Evolutionary conservation across 2,888 invertebrate species (phyloP).

Genomic region (Capitulum mitella): DNA sequence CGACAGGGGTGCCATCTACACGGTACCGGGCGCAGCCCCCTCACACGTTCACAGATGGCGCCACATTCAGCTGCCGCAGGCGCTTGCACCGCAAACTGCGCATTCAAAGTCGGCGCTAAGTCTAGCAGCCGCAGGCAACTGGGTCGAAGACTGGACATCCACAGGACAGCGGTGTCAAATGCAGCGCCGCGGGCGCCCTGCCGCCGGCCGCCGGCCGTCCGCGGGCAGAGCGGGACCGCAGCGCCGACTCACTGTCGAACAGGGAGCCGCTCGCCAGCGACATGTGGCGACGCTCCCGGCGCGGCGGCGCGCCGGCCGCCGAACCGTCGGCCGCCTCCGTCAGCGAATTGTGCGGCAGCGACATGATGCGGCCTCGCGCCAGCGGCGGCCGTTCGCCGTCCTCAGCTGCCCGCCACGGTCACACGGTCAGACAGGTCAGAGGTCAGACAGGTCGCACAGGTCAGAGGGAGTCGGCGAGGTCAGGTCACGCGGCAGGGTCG

Average conservation of each 20-base stretch:
- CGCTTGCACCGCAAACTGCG: too few species aligned
- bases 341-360: not conserved
- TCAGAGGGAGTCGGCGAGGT: not conserved
- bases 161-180: too few species aligned
- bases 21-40: too few species aligned
- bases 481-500: not conserved
- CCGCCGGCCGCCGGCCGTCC: too few species aligned
- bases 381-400: not conserved
- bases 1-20: too few species aligned
- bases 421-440: not conserved
- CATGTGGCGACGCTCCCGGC: slow-evolving; percentile 3
- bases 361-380: not conserved
- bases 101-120: too few species aligned
- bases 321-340: not conserved
- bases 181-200: not conserved
- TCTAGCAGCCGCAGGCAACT: too few species aligned
- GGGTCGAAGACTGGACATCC: too few species aligned
- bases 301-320: not conserved
- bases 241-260: slow-evolving; percentile 11
- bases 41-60: too few species aligned
- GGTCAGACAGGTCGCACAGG: not conserved
- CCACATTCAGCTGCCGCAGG: too few species aligned
- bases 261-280: not conserved
- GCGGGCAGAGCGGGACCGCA: too few species aligned
- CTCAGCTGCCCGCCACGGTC: not conserved